These are phyloP conservation scores for Akabosia matsudoensis DNA, from an alignment of 1,140 invertebrate genomes.

Conservation along the genomic window DNA sequence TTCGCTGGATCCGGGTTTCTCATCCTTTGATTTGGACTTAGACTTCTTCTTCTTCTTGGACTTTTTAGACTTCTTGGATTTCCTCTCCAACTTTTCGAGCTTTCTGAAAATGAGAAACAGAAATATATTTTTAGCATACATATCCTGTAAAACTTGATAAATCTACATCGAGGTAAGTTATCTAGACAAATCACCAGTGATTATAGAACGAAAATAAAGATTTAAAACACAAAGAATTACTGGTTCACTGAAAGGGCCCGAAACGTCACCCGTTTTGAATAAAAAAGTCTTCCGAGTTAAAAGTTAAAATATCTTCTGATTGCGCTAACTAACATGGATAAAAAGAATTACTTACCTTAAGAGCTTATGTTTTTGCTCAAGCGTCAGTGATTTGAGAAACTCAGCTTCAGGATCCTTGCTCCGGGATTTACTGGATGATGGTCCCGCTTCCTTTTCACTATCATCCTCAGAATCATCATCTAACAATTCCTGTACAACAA, in stretches of 20 bases:
- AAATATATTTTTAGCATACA: neutral
- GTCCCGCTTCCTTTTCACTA: slow-evolving; percentile 58
- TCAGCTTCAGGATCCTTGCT: slow-evolving; percentile 58
- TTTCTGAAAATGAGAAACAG: neutral
- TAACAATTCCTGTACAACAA: slow-evolving; percentile 50
- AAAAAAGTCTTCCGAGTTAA: no score
- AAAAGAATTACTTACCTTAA: slow-evolving; percentile 64
- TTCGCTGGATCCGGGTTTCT: neutral
- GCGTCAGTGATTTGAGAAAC: slow-evolving; percentile 76
- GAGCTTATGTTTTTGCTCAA: slow-evolving; percentile 85
- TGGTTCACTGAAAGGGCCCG: no score
- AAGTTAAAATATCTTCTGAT: no score
- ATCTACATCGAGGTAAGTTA: neutral
- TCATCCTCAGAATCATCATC: slow-evolving; percentile 54
- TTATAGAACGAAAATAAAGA: no score
- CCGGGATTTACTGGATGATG: neutral
- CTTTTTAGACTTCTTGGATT: slow-evolving; percentile 8
- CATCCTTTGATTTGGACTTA: neutral
- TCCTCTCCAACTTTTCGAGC: neutral
- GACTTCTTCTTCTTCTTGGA: neutral
- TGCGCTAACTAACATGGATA: no score
- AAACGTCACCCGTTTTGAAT: no score
- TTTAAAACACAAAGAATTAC: no score
- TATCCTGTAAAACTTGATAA: neutral
- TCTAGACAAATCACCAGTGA: no score